These are phyloP conservation scores for Theocolax elegans DNA, from an alignment of 1,140 invertebrate genomes.

Conservation along the genomic window DNA sequence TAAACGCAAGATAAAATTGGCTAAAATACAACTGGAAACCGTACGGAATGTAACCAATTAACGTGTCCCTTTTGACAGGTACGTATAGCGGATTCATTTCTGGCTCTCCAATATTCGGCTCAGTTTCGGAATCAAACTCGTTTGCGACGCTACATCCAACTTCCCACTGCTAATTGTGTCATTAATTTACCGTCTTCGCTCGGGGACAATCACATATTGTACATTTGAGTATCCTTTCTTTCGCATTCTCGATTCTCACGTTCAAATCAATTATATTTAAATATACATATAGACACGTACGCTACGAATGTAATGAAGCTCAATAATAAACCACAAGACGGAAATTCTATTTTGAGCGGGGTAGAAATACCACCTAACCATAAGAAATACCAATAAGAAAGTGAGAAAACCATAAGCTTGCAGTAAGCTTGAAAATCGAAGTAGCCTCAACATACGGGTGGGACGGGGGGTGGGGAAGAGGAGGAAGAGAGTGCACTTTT, in stretches of 20 bases:
- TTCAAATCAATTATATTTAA: constrained; percentile 27
- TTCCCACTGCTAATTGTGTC: constrained; percentile 29
- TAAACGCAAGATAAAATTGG: background rate
- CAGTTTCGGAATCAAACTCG: constrained; percentile 7
- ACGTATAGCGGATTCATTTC: constrained; percentile 1
- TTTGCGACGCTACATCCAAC: constrained; percentile 37
- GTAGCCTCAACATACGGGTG: background rate
- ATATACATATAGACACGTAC: no score
- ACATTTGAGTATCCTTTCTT: background rate
- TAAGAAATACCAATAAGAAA: no score
- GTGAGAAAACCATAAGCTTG: no score
- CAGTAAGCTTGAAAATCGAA: constrained; percentile 13
- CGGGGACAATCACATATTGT: constrained; percentile 24
- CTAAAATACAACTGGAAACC: background rate
- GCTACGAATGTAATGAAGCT: no score
- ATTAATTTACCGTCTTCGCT: constrained; percentile 31
- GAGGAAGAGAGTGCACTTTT: background rate
- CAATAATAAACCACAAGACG: no score
- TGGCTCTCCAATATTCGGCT: background rate
- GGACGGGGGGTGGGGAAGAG: background rate
- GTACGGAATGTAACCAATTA: constrained; percentile 29
- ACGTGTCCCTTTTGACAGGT: constrained; percentile 17
- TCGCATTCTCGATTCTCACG: background rate
- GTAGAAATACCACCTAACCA: no score
- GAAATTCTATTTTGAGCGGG: no score